Conservation (phyloP, 1,140 invertebrate species). For the Drosophila suzukii region DNA sequence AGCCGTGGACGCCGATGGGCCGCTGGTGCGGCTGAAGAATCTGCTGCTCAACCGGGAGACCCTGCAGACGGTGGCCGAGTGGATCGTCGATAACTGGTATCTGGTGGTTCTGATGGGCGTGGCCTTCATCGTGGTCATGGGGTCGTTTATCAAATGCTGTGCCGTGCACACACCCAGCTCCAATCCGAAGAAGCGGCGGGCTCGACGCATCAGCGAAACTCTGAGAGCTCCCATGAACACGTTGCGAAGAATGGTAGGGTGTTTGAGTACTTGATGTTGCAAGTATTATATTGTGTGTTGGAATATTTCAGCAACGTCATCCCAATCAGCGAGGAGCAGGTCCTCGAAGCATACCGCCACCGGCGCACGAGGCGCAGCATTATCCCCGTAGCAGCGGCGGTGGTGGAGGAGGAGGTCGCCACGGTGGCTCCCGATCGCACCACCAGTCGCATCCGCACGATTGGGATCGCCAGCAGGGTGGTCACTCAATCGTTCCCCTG, state of each 20-base stretch:
- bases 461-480: constrained; percentile 79
- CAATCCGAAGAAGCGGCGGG: constrained; percentile 96
- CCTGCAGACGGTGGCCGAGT: constrained; percentile 92
- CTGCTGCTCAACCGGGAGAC: constrained; percentile 97
- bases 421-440: constrained; percentile 55
- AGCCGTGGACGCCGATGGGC: constrained; percentile 98
- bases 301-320: constrained; percentile 84
- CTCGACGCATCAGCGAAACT: constrained; percentile 94
- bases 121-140: constrained; percentile 97
- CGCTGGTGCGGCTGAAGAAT: constrained; percentile 98
- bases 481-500: constrained; percentile 71
- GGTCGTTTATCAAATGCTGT: constrained; percentile 99
- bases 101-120: constrained; percentile 96
- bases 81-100: constrained; percentile 98
- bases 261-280: background rate
- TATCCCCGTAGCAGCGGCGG: constrained; percentile 56
- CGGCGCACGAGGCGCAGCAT: constrained; percentile 74
- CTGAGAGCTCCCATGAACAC: constrained; percentile 95
- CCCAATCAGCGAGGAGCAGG: constrained; percentile 84
- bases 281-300: background rate
- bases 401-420: constrained; percentile 36
- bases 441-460: constrained; percentile 74
- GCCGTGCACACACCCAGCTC: constrained; percentile 99
- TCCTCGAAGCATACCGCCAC: constrained; percentile 86
- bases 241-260: constrained; percentile 88